These are phyloP conservation scores for Stegana nigrithorax DNA, from an alignment of 2,888 invertebrate genomes.

Conservation along the genomic window DNA sequence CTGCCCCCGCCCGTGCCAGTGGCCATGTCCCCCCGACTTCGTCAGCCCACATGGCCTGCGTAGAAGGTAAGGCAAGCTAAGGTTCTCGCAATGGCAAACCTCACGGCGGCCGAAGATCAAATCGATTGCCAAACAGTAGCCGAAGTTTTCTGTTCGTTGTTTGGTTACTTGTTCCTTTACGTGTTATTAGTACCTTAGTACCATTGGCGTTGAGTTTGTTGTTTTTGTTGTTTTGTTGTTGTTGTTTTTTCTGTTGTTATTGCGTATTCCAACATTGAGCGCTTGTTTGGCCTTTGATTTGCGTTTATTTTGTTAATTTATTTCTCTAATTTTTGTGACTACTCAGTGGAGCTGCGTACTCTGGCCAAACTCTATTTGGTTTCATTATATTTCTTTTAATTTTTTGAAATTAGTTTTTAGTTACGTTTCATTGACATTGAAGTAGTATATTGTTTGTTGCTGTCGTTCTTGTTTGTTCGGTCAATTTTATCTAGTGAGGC, in stretches of 20 bases:
- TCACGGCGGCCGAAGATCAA: conserved; percentile 36
- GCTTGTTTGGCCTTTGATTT: conserved; percentile 45
- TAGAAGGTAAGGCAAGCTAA: conserved; percentile 27
- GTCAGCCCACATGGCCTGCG: not conserved
- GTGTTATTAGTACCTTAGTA: not conserved
- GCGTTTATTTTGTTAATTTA: conserved; percentile 35
- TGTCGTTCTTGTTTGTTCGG: too few species aligned
- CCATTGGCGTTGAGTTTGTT: not conserved
- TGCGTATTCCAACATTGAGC: not conserved
- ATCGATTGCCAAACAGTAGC: conserved; percentile 53
- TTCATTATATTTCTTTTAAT: too few species aligned
- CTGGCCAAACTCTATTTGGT: too few species aligned
- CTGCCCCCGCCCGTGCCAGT: conserved; percentile 12
- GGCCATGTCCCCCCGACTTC: not conserved
- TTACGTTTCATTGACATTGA: too few species aligned
- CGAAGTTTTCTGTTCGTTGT: conserved; percentile 30
- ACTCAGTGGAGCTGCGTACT: too few species aligned
- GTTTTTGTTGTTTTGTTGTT: conserved; percentile 21
- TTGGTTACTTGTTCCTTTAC: not conserved
- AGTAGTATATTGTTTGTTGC: too few species aligned
- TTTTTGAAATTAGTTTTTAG: too few species aligned
- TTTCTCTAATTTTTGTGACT: conserved; percentile 24
- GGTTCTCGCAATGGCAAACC: conserved; percentile 26
- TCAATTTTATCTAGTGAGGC: too few species aligned
- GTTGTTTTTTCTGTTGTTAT: conserved; percentile 7